These are phyloP conservation scores for Ariolimax columbianus DNA, from an alignment of 2,888 invertebrate species.

Conservation along the genomic window DNA sequence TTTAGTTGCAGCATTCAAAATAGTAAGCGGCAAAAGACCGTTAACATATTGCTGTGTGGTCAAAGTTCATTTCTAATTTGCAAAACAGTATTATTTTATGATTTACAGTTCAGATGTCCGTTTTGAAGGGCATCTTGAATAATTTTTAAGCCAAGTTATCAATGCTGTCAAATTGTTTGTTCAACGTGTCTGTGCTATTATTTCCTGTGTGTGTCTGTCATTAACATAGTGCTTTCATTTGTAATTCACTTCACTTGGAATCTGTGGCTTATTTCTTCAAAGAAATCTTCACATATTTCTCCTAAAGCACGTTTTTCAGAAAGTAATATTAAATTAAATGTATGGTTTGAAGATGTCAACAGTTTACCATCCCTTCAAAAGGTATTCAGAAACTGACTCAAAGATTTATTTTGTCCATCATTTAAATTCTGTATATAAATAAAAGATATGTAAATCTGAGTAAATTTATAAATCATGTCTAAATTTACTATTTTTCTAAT, in stretches of 20 bases:
- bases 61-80: neutral
- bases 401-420: neutral
- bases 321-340: neutral
- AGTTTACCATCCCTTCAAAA: constrained; percentile 25
- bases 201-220: constrained; percentile 25
- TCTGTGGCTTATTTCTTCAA: neutral
- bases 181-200: neutral
- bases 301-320: neutral
- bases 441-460: too few relatives aligned
- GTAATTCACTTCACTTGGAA: neutral
- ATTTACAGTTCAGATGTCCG: neutral
- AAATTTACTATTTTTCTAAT: too few relatives aligned
- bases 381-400: neutral
- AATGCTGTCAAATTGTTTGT: neutral
- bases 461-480: too few relatives aligned
- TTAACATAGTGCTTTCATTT: constrained; percentile 20
- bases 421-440: too few relatives aligned
- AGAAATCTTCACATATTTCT: constrained; percentile 30
- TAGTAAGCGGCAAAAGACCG: neutral
- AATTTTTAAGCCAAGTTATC: neutral
- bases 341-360: neutral
- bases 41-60: neutral
- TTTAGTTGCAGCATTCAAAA: neutral
- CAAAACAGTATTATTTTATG: neutral
- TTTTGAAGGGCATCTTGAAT: neutral